Percentiles rank a stretch among this genome's conserved stretches.
These are phyloP conservation scores for Eumerus sabulonum DNA, from an alignment of 2,888 invertebrate genomes.

Conservation along the genomic window DNA sequence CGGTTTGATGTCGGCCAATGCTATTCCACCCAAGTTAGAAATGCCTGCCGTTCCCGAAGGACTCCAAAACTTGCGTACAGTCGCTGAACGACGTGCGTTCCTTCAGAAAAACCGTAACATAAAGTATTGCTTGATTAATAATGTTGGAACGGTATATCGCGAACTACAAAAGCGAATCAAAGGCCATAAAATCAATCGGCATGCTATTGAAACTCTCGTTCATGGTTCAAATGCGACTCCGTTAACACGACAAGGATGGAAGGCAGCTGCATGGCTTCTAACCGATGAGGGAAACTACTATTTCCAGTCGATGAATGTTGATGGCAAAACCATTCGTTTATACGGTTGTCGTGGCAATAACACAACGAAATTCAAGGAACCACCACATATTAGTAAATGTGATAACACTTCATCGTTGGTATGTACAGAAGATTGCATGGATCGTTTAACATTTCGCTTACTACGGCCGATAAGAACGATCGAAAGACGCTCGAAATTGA, in stretches of 20 bases:
- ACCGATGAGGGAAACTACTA: constrained; percentile 77
- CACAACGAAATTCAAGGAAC: constrained; percentile 70
- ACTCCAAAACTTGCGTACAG: constrained; percentile 79
- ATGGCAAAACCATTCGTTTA: constrained; percentile 73
- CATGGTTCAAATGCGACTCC: constrained; percentile 74
- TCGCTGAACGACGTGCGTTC: constrained; percentile 80
- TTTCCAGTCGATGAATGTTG: constrained; percentile 75
- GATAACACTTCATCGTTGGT: constrained; percentile 10
- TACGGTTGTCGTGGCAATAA: constrained; percentile 76
- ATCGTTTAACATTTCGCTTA: constrained; percentile 70
- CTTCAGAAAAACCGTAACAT: constrained; percentile 76
- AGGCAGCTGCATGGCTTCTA: constrained; percentile 76
- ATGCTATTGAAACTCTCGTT: constrained; percentile 71
- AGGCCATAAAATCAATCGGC: constrained; percentile 73
- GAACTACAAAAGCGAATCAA: constrained; percentile 76
- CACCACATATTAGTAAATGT: constrained; percentile 70
- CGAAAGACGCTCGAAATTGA: constrained; percentile 70
- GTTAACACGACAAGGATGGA: constrained; percentile 77
- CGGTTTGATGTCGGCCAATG: constrained; percentile 75
- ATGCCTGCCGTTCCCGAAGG: constrained; percentile 76
- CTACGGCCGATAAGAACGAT: constrained; percentile 71
- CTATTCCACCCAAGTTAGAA: constrained; percentile 75
- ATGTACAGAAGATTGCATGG: constrained; percentile 70
- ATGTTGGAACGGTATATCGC: constrained; percentile 76
- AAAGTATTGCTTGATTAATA: constrained; percentile 78